Evolutionary conservation across 2,888 invertebrate genomes (phyloP).

Genomic region (Elysia crispata): DNA sequence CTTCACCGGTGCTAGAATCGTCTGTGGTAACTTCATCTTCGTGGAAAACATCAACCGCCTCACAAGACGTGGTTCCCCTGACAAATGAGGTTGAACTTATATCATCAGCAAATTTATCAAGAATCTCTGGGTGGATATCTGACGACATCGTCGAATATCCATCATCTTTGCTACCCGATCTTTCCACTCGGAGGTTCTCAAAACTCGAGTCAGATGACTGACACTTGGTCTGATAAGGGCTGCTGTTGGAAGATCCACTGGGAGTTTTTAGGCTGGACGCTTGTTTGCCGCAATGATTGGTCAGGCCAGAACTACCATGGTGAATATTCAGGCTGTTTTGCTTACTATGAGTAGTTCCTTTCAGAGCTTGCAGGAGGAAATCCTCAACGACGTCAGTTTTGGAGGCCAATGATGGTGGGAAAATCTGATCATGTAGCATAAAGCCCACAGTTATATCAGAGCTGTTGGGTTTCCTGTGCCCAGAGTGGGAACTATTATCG

Average conservation of each 20-base stretch:
- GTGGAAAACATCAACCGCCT: too few relatives aligned
- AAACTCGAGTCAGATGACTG: constrained; percentile 62
- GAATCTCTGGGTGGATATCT: constrained; percentile 68
- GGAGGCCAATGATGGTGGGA: background rate
- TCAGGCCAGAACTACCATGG: background rate
- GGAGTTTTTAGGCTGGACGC: too few relatives aligned
- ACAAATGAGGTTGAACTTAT: too few relatives aligned
- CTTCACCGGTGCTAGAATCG: too few relatives aligned
- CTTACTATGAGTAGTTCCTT: constrained; percentile 30
- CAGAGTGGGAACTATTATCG: too few relatives aligned
- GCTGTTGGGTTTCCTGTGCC: background rate
- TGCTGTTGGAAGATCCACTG: background rate
- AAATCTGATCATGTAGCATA: constrained; percentile 17
- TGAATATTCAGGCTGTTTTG: background rate
- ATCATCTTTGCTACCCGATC: constrained; percentile 72
- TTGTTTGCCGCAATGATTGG: background rate
- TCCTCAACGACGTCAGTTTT: constrained; percentile 30
- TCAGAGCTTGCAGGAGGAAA: constrained; percentile 31
- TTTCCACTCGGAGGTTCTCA: constrained; percentile 65
- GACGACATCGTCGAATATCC: constrained; percentile 74
- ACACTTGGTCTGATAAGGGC: constrained; percentile 39
- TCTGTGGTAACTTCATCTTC: too few relatives aligned
- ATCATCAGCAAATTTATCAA: constrained; percentile 65
- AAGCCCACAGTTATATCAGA: constrained; percentile 45
- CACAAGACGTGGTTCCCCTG: too few relatives aligned